These are phyloP conservation scores for Palythoa grandis DNA, from an alignment of 92 coral and sea anemone species.

Conservation along the genomic window DNA sequence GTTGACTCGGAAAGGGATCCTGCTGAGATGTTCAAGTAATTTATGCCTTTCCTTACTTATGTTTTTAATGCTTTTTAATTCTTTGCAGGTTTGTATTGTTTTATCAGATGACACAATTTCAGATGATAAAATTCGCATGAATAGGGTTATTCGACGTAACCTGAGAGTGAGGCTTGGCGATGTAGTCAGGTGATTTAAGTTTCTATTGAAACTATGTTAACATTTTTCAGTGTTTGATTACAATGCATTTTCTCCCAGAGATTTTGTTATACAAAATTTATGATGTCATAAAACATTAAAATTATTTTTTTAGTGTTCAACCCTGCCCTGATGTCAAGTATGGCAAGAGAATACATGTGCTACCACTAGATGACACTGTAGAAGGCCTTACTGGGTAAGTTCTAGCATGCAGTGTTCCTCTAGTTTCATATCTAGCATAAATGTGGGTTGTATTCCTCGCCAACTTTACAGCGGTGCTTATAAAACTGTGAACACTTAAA, in stretches of 20 bases:
- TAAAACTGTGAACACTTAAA: too few relatives aligned
- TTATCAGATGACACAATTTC: constrained; percentile 94
- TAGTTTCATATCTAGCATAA: background rate
- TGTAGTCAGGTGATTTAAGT: constrained; percentile 72
- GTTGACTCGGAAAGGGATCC: too few relatives aligned
- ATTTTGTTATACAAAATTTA: background rate
- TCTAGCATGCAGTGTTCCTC: background rate
- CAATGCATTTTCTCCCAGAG: background rate
- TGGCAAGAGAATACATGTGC: constrained; percentile 97
- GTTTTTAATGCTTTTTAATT: too few relatives aligned
- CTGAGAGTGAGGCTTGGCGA: constrained; percentile 96
- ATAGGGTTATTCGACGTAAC: constrained; percentile 93
- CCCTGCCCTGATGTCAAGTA: constrained; percentile 99
- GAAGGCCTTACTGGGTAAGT: constrained; percentile 98
- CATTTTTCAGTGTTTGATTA: background rate
- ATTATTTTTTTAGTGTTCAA: constrained; percentile 75
- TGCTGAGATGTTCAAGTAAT: too few relatives aligned
- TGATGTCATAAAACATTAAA: background rate
- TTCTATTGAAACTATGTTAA: background rate
- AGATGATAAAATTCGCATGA: constrained; percentile 97
- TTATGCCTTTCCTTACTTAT: too few relatives aligned
- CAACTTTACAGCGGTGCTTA: too few relatives aligned
- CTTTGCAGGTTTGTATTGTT: constrained; percentile 90
- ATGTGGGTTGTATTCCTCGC: too few relatives aligned
- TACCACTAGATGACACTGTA: constrained; percentile 96